Evolutionary conservation across 2,113 vertebrate genomes (phyloP).

Genomic region (Malaclemys terrapin): DNA sequence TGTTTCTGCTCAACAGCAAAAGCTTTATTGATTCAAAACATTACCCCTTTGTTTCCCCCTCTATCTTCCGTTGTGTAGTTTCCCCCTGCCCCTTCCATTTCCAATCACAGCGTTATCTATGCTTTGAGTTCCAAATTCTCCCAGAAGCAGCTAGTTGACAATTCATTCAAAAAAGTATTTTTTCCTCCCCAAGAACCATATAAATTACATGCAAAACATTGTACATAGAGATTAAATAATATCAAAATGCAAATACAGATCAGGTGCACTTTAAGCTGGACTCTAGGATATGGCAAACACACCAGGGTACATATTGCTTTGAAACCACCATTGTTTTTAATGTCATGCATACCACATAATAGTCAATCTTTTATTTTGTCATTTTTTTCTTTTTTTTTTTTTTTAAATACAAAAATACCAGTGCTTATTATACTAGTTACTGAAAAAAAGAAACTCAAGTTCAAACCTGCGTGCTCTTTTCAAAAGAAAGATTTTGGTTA

Average conservation of each 20-base stretch:
- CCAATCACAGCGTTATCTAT: slow-evolving; percentile 40
- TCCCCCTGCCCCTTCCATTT: slow-evolving; percentile 25
- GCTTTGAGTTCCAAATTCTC: slow-evolving; percentile 55
- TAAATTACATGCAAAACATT: slow-evolving; percentile 87
- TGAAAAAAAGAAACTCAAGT: slow-evolving; percentile 57
- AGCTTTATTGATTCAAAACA: slow-evolving; percentile 76
- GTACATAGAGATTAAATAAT: slow-evolving; percentile 84
- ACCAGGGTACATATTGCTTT: slow-evolving; percentile 76
- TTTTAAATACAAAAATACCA: slow-evolving; percentile 86
- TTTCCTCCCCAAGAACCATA: slow-evolving; percentile 74
- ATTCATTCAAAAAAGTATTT: slow-evolving; percentile 40
- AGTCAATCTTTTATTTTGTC: slow-evolving; percentile 74
- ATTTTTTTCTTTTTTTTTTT: slow-evolving; percentile 11
- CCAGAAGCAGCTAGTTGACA: slow-evolving; percentile 64
- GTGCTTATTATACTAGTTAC: slow-evolving; percentile 82
- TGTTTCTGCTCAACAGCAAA: slow-evolving; percentile 79
- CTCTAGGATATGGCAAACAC: slow-evolving; percentile 79
- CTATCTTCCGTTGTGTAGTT: not conserved
- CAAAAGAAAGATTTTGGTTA: slow-evolving; percentile 50
- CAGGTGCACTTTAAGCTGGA: slow-evolving; percentile 77
- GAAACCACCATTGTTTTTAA: slow-evolving; percentile 73
- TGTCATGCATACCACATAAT: slow-evolving; percentile 83
- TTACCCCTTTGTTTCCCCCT: slow-evolving; percentile 12
- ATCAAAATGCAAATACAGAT: slow-evolving; percentile 82
- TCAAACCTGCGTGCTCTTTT: slow-evolving; percentile 72